Percentiles rank a stretch among this genome's conserved stretches.
Conservation (phyloP, 2,888 invertebrate genomes). For the Meandrusa payeni region DNA sequence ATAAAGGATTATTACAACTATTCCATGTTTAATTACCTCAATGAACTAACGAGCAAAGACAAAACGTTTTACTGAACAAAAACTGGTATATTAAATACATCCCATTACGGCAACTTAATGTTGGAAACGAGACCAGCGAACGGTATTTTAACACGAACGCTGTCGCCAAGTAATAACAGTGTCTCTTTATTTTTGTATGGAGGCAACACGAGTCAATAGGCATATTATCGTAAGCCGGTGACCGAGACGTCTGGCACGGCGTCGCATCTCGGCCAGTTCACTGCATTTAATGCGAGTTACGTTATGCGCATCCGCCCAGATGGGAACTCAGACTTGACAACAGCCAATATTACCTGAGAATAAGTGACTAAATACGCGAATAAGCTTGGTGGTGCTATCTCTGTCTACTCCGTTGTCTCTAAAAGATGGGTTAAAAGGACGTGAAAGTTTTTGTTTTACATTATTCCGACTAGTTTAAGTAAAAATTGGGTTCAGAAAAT, state of each 20-base stretch:
- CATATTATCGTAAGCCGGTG: conserved; percentile 39
- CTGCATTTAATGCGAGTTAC: conserved; percentile 42
- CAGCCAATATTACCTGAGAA: too few relatives aligned
- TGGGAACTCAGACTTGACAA: too few relatives aligned
- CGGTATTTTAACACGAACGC: conserved; percentile 16
- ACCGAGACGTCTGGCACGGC: conserved; percentile 41
- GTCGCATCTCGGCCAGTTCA: conserved; percentile 36
- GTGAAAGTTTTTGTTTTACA: too few relatives aligned
- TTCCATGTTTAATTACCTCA: too few relatives aligned
- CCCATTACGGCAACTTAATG: conserved; percentile 12
- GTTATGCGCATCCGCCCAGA: conserved; percentile 32
- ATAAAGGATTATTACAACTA: too few relatives aligned
- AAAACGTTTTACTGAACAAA: not conserved
- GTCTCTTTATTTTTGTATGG: conserved; percentile 27
- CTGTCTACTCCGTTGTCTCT: too few relatives aligned
- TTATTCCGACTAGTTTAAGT: too few relatives aligned
- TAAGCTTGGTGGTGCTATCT: too few relatives aligned
- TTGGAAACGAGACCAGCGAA: conserved; percentile 9
- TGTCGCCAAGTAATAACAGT: conserved; percentile 30
- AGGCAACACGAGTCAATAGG: conserved; percentile 36
- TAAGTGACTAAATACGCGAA: too few relatives aligned
- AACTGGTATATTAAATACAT: conserved; percentile 15
- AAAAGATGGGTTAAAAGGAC: too few relatives aligned
- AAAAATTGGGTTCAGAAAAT: too few relatives aligned
- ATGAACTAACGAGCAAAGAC: too few relatives aligned